Percentiles rank a stretch among this genome's conserved stretches.
phyloP scores from a whole-genome alignment of 2,797 vertebrate genomes.

The Lerista edwardsae region DNA sequence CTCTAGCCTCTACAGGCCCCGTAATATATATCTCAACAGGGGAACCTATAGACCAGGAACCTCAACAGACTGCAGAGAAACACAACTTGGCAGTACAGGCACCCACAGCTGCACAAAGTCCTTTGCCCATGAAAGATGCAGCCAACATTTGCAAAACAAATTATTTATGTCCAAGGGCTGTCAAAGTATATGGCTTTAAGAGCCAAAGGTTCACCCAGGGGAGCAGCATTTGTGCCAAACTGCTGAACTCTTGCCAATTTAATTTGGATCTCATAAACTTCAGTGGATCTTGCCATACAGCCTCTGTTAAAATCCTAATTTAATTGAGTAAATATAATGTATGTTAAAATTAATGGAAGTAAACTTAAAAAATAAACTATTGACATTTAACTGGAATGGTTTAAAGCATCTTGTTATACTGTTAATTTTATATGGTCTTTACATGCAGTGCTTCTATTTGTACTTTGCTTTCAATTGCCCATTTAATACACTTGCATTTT shows the following conservation, averaged over 20 bases:
- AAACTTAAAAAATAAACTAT: conserved; percentile 7
- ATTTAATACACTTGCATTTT: conserved; percentile 47
- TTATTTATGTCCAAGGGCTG: neutral
- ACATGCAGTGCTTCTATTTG: conserved; percentile 41
- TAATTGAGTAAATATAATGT: conserved; percentile 33
- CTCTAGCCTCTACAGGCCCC: neutral
- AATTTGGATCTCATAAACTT: neutral
- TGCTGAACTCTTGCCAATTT: conserved; percentile 24
- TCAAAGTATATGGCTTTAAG: conserved; percentile 5
- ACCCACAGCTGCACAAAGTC: neutral
- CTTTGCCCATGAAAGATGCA: neutral
- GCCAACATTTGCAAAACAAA: neutral
- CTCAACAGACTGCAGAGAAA: neutral
- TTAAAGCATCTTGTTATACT: conserved; percentile 50
- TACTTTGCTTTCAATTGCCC: conserved; percentile 46
- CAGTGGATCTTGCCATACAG: conserved; percentile 10
- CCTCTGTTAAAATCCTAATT: conserved; percentile 43
- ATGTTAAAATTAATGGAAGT: conserved; percentile 31
- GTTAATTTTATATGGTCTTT: conserved; percentile 58
- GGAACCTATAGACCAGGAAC: neutral
- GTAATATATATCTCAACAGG: neutral
- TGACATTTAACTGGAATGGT: conserved; percentile 7
- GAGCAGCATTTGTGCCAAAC: neutral
- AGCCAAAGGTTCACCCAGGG: neutral
- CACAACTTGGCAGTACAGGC: neutral